Evolutionary conservation across 2,888 invertebrate species (phyloP), one percentile per base, ranked within the genome.

Genomic region (Neoascia interrupta): DNA sequence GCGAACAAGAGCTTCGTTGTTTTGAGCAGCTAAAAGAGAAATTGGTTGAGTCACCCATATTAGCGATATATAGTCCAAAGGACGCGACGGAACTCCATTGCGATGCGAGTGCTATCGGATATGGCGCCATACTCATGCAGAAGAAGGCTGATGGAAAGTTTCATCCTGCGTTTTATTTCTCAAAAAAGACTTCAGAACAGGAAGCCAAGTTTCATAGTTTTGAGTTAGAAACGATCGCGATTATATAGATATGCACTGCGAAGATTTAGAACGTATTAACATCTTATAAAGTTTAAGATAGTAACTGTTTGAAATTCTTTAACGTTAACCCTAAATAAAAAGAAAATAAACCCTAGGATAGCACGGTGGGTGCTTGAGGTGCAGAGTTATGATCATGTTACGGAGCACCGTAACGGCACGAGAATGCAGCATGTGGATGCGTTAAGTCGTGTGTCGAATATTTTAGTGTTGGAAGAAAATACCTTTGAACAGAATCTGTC

Each of bases 381-480:
- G 31, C 31, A 31, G 8, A 31, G n/a, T n/a, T 31, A 31, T n/a
- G 31, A 31, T n/a, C n/a, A 31, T 6, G 8, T 31, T 31, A n/a
- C n/a, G 8, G 31, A 31, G 31, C 31, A 31, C n/a, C 8, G 31
- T n/a, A 31, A n/a, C n/a, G 31, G 31, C 31, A 31, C 16, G 16
- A 61, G 70, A 36, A 85, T 85, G 85, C 53, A 36, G 13, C 85
- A 85, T 81, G 84, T 83, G 1, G 84, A 85, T 66, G 83, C 84
- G 2, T 53, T 84, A 13, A 85, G 84, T 53, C 37, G 83, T 11
- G 5, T 23, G 13, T 26, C 53, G 5, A 28, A 36, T n/a, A 49
- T 68, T 11, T n/a, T 70, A 15, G 23, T 53, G 23, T 8, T 61
- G 1, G 60, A 53, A 18, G 61, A 61, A 31, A 53, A 45, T 23